Evolutionary conservation across 2,797 vertebrate species (phyloP), one percentile per base, ranked within the genome.

Genomic region (Tangara arthus): DNA sequence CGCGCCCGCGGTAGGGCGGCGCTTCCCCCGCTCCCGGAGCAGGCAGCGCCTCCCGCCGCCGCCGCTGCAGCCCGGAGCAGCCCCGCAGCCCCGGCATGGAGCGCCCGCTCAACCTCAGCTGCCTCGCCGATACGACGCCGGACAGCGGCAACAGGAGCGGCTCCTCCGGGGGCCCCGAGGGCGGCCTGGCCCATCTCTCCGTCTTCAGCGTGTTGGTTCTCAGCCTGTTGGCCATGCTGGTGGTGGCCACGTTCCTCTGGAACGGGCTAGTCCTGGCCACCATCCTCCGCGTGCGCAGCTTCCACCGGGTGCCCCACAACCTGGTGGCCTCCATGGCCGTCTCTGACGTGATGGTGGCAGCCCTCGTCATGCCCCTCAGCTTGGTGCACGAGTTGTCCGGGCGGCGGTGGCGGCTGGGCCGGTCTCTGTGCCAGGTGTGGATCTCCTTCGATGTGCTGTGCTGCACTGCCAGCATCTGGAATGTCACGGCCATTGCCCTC

Each of bases 381-480:
- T 96, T 99, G 76, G 99, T 99, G 18, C 98, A 98, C 0, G 99
- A 99, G 96, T 95, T 99, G 63, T 98, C 99, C 0, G 99, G 99
- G 59, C 96, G 98, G 73, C 98, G 98, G 64, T 99, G 99, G 99
- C 98, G 98, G 44, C 98, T 99, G 95, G 99, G 99, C 34, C 97
- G 98, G 8, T 97, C 98, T 2, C 98, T 99, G 8, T 99, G 99
- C 97, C 99, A 99, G 95, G 97, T 99, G 50, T 99, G 99, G 99
- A 98, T 99, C 95, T 98, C 98, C 24, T 99, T 99, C 2, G 99
- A 99, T 1, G 99, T 99, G 73, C 98, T 99, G 60, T 99, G 99
- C 97, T 99, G 99, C 98, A 99, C 99, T 0, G 99, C 99, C 95
- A 99, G 99, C 97, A 99, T 99, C 98, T 99, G 99, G 99, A 99